These are phyloP conservation scores for Cataglyphis cursor DNA, from an alignment of 2,888 invertebrate genomes.

Conservation along the genomic window DNA sequence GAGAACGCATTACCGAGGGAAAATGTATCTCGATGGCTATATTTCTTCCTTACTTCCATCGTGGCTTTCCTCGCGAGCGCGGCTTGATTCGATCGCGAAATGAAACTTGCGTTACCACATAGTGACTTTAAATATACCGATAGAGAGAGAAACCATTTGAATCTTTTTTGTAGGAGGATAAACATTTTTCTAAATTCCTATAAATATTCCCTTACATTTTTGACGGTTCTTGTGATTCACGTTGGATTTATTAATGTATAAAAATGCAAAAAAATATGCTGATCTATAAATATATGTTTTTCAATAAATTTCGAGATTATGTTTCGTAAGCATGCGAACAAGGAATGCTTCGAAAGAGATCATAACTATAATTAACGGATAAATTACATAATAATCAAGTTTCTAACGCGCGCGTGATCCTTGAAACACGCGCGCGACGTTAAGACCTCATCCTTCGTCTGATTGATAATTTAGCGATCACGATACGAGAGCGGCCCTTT, in stretches of 20 bases:
- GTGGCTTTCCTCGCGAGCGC: constrained; percentile 62
- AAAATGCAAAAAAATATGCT: not conserved
- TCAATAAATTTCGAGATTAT: not conserved
- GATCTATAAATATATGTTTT: not conserved
- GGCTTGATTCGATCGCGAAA: constrained; percentile 43
- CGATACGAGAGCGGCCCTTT: constrained; percentile 21
- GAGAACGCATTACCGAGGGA: constrained; percentile 52
- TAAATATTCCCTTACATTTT: not conserved
- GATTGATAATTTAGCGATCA: constrained; percentile 39
- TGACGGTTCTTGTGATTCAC: not conserved
- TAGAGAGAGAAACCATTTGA: not conserved
- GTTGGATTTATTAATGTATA: not conserved
- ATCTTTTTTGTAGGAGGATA: not conserved
- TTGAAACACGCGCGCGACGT: not conserved
- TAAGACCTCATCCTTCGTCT: not conserved
- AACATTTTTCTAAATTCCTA: not conserved
- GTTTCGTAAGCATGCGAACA: not conserved
- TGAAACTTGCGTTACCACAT: constrained; percentile 37
- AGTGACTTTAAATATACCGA: not conserved
- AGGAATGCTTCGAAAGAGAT: not conserved
- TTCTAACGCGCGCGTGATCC: constrained; percentile 1
- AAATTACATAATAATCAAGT: not conserved
- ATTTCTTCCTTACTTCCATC: constrained; percentile 50
- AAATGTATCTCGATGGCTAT: constrained; percentile 60
- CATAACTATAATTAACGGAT: not conserved